Evolutionary conservation across 2,888 invertebrate genomes (phyloP).

Genomic region (Trachelus iudaicus): DNA sequence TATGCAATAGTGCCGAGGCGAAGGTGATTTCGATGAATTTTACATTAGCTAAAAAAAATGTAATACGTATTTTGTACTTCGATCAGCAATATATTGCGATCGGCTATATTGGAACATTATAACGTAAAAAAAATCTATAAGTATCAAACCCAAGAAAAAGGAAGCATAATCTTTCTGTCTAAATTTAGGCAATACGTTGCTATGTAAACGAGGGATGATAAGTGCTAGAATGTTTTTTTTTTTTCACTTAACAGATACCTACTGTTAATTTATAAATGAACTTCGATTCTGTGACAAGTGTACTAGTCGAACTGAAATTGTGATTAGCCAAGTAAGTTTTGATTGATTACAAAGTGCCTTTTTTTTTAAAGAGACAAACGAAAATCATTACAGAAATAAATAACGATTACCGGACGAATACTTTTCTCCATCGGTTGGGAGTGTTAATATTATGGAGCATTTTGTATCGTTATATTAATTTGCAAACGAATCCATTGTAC

Average conservation of each 20-base stretch:
- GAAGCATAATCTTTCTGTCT: not conserved
- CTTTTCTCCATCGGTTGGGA: constrained; percentile 13
- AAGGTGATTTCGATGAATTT: not conserved
- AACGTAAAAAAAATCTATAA: not conserved
- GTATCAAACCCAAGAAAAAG: not conserved
- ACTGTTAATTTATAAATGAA: not conserved
- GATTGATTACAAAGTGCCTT: constrained; percentile 16
- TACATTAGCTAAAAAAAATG: not conserved
- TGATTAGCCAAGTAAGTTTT: constrained; percentile 14
- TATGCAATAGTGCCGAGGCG: not conserved
- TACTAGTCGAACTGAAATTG: constrained; percentile 16
- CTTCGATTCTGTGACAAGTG: constrained; percentile 11
- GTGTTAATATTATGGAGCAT: constrained; percentile 9
- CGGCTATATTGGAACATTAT: not conserved
- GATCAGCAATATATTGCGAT: not conserved
- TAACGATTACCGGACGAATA: not conserved
- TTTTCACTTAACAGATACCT: not conserved
- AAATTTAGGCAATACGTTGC: not conserved
- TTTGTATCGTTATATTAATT: constrained; percentile 18
- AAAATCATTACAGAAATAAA: not conserved
- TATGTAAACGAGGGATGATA: not conserved
- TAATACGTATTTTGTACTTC: constrained; percentile 1
- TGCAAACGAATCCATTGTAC: constrained; percentile 16
- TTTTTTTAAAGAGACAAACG: constrained; percentile 8
- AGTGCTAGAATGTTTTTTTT: not conserved